These are phyloP conservation scores for Cephus sareptanus DNA, from an alignment of 2,888 invertebrate species.

Conservation along the genomic window DNA sequence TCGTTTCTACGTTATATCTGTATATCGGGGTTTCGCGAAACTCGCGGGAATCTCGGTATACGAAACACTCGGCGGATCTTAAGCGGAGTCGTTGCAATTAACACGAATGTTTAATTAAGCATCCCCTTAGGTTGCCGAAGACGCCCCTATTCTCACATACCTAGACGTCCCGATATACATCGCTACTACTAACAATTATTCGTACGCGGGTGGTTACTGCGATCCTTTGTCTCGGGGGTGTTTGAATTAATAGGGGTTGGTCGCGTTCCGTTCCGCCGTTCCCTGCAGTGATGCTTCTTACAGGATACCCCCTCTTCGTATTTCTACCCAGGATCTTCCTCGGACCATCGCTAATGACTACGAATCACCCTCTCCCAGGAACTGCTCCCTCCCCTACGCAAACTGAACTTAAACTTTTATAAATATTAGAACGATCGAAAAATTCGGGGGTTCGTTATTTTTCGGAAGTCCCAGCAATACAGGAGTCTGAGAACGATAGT, in stretches of 20 bases:
- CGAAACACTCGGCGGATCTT: constrained; percentile 39
- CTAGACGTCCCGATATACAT: constrained; percentile 53
- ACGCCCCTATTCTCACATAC: constrained; percentile 59
- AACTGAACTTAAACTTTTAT: not conserved
- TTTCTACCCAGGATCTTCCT: constrained; percentile 1
- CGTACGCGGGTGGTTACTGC: constrained; percentile 33
- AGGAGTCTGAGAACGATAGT: not conserved
- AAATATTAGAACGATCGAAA: not conserved
- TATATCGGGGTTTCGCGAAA: too few species aligned
- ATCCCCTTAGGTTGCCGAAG: constrained; percentile 47
- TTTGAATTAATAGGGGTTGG: constrained; percentile 51
- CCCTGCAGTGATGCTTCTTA: constrained; percentile 19
- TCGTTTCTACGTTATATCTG: too few species aligned
- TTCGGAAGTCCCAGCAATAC: not conserved
- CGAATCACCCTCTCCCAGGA: not conserved
- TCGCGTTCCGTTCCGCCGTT: constrained; percentile 27
- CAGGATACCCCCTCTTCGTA: constrained; percentile 1
- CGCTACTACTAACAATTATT: constrained; percentile 59
- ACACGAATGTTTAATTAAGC: constrained; percentile 62
- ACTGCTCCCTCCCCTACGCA: not conserved
- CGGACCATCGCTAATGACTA: not conserved
- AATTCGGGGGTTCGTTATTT: not conserved
- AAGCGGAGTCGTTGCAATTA: constrained; percentile 59
- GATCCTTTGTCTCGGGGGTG: constrained; percentile 46
- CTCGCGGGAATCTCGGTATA: too few species aligned